A percentile compares a stretch with the other conserved stretches of the same genome.
Evolutionary conservation across 2,888 invertebrate species (phyloP).

Genomic region (Eristalis arbustorum): DNA sequence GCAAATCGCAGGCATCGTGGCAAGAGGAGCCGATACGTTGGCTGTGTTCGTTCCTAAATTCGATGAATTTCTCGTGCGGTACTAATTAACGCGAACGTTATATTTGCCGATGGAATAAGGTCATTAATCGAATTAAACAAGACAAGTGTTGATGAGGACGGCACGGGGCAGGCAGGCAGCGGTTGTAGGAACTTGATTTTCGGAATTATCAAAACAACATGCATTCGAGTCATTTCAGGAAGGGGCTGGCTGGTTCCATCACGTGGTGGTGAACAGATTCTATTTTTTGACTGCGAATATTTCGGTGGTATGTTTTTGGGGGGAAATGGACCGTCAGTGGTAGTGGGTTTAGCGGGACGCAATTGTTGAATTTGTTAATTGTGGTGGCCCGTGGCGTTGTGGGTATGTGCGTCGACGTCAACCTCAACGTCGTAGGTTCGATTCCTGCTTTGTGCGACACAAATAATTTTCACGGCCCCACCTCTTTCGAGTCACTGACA

Average conservation of each 20-base stretch:
- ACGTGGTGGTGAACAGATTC: neutral
- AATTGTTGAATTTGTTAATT: no score
- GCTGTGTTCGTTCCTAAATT: neutral
- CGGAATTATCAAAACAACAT: neutral
- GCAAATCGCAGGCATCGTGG: no score
- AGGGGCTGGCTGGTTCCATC: neutral
- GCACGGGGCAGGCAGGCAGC: neutral
- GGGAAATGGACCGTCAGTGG: no score
- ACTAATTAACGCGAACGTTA: slow-evolving; percentile 10
- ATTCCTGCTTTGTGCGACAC: no score
- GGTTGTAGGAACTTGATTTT: neutral
- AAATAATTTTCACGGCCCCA: no score
- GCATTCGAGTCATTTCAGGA: neutral
- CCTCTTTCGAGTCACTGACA: no score
- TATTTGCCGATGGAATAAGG: slow-evolving; percentile 9
- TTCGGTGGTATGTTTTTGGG: no score
- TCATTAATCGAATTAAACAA: slow-evolving; percentile 17
- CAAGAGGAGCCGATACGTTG: neutral
- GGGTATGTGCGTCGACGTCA: no score
- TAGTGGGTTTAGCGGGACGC: no score
- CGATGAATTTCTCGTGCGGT: slow-evolving; percentile 12
- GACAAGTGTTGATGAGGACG: neutral
- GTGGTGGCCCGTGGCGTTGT: no score
- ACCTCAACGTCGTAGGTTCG: no score
- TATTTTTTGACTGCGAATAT: no score